A percentile compares a stretch with the other conserved stretches of the same genome.
Conservation (phyloP, 1,140 invertebrate species). For the Drosophila rhopaloa region DNA sequence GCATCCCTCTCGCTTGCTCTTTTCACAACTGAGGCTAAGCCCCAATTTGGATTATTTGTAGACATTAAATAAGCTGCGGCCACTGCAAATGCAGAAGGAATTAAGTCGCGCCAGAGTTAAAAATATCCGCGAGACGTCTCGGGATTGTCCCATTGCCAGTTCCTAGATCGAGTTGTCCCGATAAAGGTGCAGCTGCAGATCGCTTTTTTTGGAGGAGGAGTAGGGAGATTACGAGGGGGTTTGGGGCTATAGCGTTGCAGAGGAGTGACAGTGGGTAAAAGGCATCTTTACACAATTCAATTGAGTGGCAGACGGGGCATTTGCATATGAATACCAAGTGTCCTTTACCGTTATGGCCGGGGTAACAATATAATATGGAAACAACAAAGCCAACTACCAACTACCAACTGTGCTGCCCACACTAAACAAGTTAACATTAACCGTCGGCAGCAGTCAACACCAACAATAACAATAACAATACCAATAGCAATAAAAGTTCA, state of each 20-base stretch:
- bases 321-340: conserved; percentile 64
- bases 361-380: conserved; percentile 53
- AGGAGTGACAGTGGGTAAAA: not conserved
- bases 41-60: conserved; percentile 56
- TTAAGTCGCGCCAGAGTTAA: conserved; percentile 55
- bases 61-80: conserved; percentile 49
- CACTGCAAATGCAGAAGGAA: conserved; percentile 45
- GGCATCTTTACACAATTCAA: conserved; percentile 49
- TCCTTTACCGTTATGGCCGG: conserved; percentile 52
- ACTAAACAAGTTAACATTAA: conserved; percentile 56
- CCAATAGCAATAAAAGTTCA: conserved; percentile 18
- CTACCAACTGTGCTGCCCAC: conserved; percentile 43
- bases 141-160: conserved; percentile 36
- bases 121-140: conserved; percentile 50
- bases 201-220: not conserved
- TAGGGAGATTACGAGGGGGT: not conserved
- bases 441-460: conserved; percentile 32
- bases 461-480: conserved; percentile 38
- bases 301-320: conserved; percentile 45
- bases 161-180: conserved; percentile 46
- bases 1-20: not conserved
- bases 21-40: conserved; percentile 39
- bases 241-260: not conserved
- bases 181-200: conserved; percentile 47
- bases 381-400: conserved; percentile 28